These are phyloP conservation scores for Sarcophaga variegata DNA, from an alignment of 2,888 invertebrate species.

Conservation along the genomic window DNA sequence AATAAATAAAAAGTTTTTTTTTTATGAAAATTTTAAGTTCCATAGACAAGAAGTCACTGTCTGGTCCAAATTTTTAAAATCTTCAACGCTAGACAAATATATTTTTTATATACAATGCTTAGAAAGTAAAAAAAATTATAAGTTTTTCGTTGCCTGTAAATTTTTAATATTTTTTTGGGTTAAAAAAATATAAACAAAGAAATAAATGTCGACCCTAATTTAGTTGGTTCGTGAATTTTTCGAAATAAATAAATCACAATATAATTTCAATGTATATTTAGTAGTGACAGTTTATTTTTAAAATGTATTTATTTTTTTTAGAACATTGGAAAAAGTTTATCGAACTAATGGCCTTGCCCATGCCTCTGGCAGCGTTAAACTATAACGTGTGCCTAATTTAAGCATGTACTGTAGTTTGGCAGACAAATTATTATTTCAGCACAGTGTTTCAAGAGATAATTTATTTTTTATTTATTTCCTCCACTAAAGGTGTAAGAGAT, in stretches of 20 bases:
- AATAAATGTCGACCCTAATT: slow-evolving; percentile 20
- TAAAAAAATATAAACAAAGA: slow-evolving; percentile 4
- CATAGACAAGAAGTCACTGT: not conserved
- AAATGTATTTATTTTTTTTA: slow-evolving; percentile 19
- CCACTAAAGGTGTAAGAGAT: too few species aligned
- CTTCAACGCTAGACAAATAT: not conserved
- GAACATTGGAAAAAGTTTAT: slow-evolving; percentile 1
- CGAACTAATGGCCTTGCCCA: not conserved
- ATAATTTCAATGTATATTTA: not conserved
- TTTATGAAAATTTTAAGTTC: not conserved
- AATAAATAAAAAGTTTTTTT: not conserved
- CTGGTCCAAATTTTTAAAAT: not conserved
- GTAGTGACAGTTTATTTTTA: slow-evolving; percentile 15
- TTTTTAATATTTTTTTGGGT: not conserved
- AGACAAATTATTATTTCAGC: too few species aligned
- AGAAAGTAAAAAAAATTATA: not conserved
- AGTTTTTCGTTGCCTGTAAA: not conserved
- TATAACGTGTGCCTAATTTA: too few species aligned
- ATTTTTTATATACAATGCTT: not conserved
- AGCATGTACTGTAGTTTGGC: too few species aligned
- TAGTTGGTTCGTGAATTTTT: slow-evolving; percentile 16
- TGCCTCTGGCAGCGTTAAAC: too few species aligned
- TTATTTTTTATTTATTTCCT: not conserved
- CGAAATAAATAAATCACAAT: not conserved
- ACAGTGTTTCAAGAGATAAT: too few species aligned